Conservation (phyloP, 2,797 vertebrate species). For the Onychomys leucogaster region DNA sequence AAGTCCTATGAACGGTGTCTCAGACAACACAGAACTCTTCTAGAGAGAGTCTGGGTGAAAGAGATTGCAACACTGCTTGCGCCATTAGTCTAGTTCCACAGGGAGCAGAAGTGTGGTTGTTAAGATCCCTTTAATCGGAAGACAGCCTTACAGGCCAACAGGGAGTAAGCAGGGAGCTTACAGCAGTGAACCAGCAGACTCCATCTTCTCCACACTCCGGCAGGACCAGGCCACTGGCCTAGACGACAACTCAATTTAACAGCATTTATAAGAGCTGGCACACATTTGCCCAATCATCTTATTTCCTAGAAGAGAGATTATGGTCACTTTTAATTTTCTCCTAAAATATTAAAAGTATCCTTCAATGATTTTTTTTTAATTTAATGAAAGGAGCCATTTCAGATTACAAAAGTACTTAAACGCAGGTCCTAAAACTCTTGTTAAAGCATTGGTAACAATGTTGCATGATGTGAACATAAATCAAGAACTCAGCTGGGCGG, state of each 20-base stretch:
- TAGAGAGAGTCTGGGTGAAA: not conserved
- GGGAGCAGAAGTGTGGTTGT: not conserved
- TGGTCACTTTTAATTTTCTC: constrained; percentile 49
- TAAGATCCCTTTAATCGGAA: constrained; percentile 34
- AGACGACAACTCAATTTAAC: constrained; percentile 1
- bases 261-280: not conserved
- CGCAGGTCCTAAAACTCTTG: constrained; percentile 33
- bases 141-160: not conserved
- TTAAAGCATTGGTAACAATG: not conserved
- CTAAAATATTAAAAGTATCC: constrained; percentile 55
- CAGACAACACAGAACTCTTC: constrained; percentile 42
- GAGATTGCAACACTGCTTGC: constrained; percentile 15
- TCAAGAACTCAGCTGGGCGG: not conserved
- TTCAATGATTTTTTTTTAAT: constrained; percentile 46
- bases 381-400: constrained; percentile 47
- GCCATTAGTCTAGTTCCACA: not conserved
- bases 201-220: not conserved
- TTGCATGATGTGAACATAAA: constrained; percentile 1
- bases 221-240: not conserved
- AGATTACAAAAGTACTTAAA: constrained; percentile 31
- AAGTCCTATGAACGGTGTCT: constrained; percentile 28
- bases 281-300: constrained; percentile 3
- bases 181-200: not conserved
- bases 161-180: not conserved
- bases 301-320: constrained; percentile 54